These are phyloP conservation scores for Seira sanloemensis DNA, from an alignment of 2,888 invertebrate genomes.

Conservation along the genomic window DNA sequence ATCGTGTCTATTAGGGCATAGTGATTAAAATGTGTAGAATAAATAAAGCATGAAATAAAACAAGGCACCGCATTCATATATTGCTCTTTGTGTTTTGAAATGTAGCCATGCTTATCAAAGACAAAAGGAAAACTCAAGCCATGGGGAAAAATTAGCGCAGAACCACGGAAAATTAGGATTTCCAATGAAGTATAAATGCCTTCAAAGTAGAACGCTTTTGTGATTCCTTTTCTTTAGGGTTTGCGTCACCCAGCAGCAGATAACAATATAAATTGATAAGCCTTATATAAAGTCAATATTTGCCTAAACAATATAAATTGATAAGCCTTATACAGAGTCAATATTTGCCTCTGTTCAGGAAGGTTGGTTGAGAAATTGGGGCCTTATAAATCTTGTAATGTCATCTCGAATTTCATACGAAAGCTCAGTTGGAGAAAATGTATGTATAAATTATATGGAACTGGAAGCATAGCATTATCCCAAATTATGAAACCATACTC, in stretches of 20 bases:
- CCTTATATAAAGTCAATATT: background rate
- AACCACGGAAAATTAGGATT: conserved; percentile 21
- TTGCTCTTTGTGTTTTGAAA: background rate
- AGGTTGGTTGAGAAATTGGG: background rate
- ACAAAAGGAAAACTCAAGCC: background rate
- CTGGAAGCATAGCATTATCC: background rate
- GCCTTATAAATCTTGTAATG: background rate
- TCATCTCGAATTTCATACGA: background rate
- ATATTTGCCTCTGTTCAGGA: background rate
- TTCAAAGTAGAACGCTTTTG: background rate
- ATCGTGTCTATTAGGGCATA: background rate
- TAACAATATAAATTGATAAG: background rate
- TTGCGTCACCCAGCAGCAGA: background rate
- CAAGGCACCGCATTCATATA: background rate
- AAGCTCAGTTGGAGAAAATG: too few relatives aligned
- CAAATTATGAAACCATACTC: background rate
- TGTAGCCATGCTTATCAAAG: background rate
- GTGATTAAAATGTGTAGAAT: background rate
- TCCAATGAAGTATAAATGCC: background rate
- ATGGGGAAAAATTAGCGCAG: conserved; percentile 12
- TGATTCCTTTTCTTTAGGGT: conserved; percentile 34
- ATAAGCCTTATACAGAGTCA: background rate
- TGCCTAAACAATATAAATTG: background rate
- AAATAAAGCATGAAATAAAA: conserved; percentile 5
- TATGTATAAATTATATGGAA: too few relatives aligned